Evolutionary conservation across 2,113 vertebrate genomes (phyloP).

Genomic region (Carlito syrichta): DNA sequence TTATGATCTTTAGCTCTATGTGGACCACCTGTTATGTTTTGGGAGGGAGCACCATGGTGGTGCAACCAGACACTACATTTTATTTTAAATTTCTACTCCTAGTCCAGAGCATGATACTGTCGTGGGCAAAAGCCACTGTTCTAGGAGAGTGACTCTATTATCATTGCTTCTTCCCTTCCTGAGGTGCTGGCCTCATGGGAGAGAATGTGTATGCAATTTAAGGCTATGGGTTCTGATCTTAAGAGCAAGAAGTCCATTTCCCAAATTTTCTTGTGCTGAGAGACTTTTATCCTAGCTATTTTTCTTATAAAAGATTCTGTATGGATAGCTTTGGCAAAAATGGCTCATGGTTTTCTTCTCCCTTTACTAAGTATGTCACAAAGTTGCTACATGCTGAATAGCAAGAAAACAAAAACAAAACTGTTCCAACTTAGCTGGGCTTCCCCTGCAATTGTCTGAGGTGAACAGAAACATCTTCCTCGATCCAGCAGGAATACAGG

Average conservation of each 20-base stretch:
- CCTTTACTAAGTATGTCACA: background rate
- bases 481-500: too few relatives aligned
- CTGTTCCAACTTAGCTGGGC: accelerated
- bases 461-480: accelerated
- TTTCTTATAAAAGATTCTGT: background rate
- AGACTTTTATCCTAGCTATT: background rate
- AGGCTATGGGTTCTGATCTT: slow-evolving; percentile 35
- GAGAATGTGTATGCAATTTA: background rate
- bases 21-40: too few relatives aligned
- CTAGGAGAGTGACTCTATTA: slow-evolving; percentile 23
- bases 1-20: too few relatives aligned
- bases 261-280: background rate
- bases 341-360: background rate
- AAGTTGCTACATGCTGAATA: background rate
- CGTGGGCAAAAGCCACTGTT: slow-evolving; percentile 31
- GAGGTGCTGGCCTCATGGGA: background rate
- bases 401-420: background rate
- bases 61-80: too few relatives aligned
- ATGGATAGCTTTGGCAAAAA: background rate
- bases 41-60: too few relatives aligned
- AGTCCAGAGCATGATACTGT: too few relatives aligned
- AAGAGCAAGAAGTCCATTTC: background rate
- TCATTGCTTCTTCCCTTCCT: background rate
- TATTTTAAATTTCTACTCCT: too few relatives aligned
- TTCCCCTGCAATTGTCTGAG: background rate